Evolutionary conservation across 2,888 invertebrate genomes (phyloP).

Genomic region (Coremacera marginata): DNA sequence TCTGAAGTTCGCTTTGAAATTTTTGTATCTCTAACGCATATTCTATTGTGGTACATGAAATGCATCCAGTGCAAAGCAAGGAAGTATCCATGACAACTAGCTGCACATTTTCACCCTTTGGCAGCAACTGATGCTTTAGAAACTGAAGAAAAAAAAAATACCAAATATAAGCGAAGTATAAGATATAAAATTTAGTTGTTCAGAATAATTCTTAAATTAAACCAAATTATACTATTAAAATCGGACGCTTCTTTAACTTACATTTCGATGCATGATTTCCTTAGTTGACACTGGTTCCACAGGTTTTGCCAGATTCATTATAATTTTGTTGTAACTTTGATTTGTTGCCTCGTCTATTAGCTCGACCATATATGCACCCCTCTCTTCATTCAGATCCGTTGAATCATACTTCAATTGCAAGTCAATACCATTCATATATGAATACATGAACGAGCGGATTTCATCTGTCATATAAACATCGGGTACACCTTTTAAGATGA

Average conservation of each 20-base stretch:
- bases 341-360: slow-evolving; percentile 56
- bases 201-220: too few species aligned
- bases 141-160: slow-evolving; percentile 48
- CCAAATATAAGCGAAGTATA: neutral
- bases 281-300: slow-evolving; percentile 50
- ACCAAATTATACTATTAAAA: neutral
- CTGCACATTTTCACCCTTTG: slow-evolving; percentile 56
- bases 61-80: slow-evolving; percentile 55
- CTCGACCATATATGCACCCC: slow-evolving; percentile 54
- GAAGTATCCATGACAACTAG: slow-evolving; percentile 64
- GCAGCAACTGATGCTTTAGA: slow-evolving; percentile 53
- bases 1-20: slow-evolving; percentile 59
- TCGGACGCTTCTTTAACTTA: slow-evolving; percentile 46
- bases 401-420: slow-evolving; percentile 56
- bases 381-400: slow-evolving; percentile 50
- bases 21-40: slow-evolving; percentile 58
- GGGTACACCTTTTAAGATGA: slow-evolving; percentile 60
- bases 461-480: slow-evolving; percentile 57
- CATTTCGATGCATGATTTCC: slow-evolving; percentile 52
- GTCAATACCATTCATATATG: slow-evolving; percentile 51
- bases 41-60: slow-evolving; percentile 59
- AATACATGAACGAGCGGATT: slow-evolving; percentile 55
- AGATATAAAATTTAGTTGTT: neutral
- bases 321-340: slow-evolving; percentile 58
- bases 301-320: slow-evolving; percentile 54